These are phyloP conservation scores for Sarotherodon lohbergeri DNA, from an alignment of 2,113 vertebrate genomes.

Conservation along the genomic window DNA sequence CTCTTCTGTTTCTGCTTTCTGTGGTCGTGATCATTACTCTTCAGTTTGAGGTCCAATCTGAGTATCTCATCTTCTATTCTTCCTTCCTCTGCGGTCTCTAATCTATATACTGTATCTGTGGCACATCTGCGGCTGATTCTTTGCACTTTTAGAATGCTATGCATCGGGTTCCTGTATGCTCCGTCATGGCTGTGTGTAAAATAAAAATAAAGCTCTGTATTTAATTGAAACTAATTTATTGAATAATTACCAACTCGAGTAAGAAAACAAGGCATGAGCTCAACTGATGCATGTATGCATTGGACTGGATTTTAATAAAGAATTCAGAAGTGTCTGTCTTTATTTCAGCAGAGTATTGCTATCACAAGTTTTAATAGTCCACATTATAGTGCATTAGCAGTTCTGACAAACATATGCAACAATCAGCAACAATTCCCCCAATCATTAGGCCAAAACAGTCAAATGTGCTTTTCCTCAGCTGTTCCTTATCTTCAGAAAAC, in stretches of 20 bases:
- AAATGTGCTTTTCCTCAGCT: background rate
- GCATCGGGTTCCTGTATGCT: constrained; percentile 49
- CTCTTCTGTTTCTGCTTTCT: background rate
- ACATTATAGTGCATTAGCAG: background rate
- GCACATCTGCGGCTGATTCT: constrained; percentile 47
- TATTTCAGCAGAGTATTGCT: background rate
- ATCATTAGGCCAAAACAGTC: too few relatives aligned
- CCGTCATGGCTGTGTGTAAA: constrained; percentile 51
- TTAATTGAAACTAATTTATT: constrained; percentile 66
- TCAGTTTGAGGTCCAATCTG: constrained; percentile 26
- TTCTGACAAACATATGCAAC: background rate
- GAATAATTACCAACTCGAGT: constrained; percentile 42
- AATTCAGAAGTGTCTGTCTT: constrained; percentile 11
- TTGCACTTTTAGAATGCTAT: constrained; percentile 65
- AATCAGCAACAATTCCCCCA: background rate
- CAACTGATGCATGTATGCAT: constrained; percentile 57
- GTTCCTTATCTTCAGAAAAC: background rate
- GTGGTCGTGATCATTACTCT: background rate
- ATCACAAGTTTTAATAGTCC: background rate
- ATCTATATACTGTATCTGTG: constrained; percentile 38
- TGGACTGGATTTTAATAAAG: constrained; percentile 72
- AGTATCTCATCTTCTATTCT: constrained; percentile 13
- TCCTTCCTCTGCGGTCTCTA: constrained; percentile 26
- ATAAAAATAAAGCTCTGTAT: constrained; percentile 52
- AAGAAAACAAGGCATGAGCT: constrained; percentile 59